Percentiles rank a stretch among this genome's conserved stretches.
These are phyloP conservation scores for Cacatua alba DNA, from an alignment of 2,113 vertebrate species.

Conservation along the genomic window DNA sequence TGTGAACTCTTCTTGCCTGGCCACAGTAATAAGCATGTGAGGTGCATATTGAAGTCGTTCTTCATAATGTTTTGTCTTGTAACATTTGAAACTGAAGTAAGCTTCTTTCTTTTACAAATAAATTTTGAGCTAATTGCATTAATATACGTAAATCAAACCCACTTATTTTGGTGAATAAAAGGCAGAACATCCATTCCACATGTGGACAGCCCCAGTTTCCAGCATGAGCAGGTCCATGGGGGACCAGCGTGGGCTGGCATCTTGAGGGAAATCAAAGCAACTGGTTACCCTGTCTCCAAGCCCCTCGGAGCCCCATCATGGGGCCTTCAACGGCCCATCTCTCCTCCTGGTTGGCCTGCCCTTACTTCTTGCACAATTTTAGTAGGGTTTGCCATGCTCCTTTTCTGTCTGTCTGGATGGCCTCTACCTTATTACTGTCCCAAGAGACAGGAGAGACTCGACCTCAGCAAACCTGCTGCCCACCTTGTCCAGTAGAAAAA, in stretches of 20 bases:
- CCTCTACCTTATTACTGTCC: not conserved
- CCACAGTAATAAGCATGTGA: not conserved
- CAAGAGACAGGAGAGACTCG: not conserved
- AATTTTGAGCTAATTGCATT: not conserved
- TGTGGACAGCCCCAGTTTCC: not conserved
- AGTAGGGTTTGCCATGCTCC: not conserved
- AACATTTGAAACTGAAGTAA: not conserved
- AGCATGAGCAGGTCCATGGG: not conserved
- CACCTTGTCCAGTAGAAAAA: not conserved
- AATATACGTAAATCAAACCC: not conserved
- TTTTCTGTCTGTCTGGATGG: not conserved
- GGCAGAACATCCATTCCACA: not conserved
- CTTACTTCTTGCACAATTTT: not conserved
- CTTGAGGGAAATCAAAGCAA: accelerated
- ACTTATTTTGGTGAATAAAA: not conserved
- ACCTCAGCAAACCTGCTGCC: not conserved
- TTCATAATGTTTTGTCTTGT: not conserved
- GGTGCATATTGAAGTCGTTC: not conserved
- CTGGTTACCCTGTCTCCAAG: too few species aligned
- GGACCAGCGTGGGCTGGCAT: not conserved
- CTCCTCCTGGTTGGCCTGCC: not conserved
- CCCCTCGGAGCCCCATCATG: not conserved
- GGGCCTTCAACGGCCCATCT: not conserved
- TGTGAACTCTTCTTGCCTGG: not conserved
- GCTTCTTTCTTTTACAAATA: not conserved